Evolutionary conservation across 1,140 invertebrate species (phyloP), one percentile per base, ranked within the genome.

Genomic region (Sipha flava): DNA sequence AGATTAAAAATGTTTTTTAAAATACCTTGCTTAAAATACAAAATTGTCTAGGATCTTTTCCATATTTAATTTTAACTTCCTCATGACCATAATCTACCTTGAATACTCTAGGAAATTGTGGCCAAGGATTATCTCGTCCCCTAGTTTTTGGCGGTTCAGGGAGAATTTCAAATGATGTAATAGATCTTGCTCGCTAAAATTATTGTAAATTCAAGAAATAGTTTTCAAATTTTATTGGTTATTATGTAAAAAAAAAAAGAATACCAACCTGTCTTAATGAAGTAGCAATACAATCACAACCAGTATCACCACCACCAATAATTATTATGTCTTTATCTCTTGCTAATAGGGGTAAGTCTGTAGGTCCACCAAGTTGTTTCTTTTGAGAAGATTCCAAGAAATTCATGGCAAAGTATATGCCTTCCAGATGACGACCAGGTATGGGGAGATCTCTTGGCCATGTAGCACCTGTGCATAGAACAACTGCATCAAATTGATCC

Each of bases 261-360:
- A 29, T 18, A 80, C 84, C 84, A 82, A 91, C 91, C 86, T 98
- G 96, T 83, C 98, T 89, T 16, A 99, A 88, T 3, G 96, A 97
- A 2, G 98, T 99, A 49, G 94, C 98, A 86, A 99, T 99, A 84
- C 98, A 99, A 89, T 99, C 98, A 87, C 95, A 97, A 0, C 98
- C 98, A n/a, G 98, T 99, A 85, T 99, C 98, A 34, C 98, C 98
- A 16, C 98, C 98, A 26, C 98, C 98, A 83, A 99, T 97, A 79
- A 99, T 91, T 81, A 99, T 91, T 5, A 99, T 96, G 86, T 98
- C 89, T 86, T 98, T 99, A 83, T 94, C 94, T 84, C 96, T 94
- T 21, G 98, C 97, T 52, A 91, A 89, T 43, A 95, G 88, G 43
- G 86, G 85, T 57, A 89, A 84, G 83, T 88, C 82, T 54, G 89